Base-by-base conservation (phyloP, 2,888 invertebrate genomes). In the Limnephilus lunatus region DNA sequence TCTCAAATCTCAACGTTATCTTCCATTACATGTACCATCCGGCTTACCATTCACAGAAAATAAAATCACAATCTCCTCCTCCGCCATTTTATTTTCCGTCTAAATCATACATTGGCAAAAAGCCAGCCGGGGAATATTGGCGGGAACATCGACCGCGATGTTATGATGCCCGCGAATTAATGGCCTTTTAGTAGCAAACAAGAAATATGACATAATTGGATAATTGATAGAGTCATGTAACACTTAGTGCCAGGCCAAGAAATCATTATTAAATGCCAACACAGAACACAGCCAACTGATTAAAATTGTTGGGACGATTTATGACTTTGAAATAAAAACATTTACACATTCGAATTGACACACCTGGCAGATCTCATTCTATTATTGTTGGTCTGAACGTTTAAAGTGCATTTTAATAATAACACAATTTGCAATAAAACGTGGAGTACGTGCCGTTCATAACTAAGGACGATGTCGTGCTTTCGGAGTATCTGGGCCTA, bases 121-220 rank as follows among this genome's bases (percentile, higher is more conserved):
- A 68, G 68, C 68, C 68, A 68, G 25, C 2, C 68, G 25, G 68
- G 25, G 68, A 68, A 25, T 68, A 68, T 68, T 68, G n/a, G 83
- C 35, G 35, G 35, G 32, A 83, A 83, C 83, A 83, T 83, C 35
- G 35, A 35, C 35, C 35, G 83, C 83, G 35, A 39, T 19, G 35
- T 25, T 83, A 39, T 83, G 32, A 32, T 83, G 32, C 35, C 35
- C 83, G 19, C 35, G 83, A 83, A 83, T 83, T 19, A 83, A 83
- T 83, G 35, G 32, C 83, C 35, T 83, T 39, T 83, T 83, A 25
- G 35, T 32, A 83, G 35, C 35, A 19, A 83, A 83, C 83, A 83
- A 83, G 83, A 35, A 39, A 83, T 32, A 83, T 35, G 35, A 35
- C 83, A 83, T 83, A 83, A 83, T 83, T 83, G 83, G 83, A 83